phyloP scores from a whole-genome alignment of 2,797 vertebrate genomes.

The Acanthiza pusilla region DNA sequence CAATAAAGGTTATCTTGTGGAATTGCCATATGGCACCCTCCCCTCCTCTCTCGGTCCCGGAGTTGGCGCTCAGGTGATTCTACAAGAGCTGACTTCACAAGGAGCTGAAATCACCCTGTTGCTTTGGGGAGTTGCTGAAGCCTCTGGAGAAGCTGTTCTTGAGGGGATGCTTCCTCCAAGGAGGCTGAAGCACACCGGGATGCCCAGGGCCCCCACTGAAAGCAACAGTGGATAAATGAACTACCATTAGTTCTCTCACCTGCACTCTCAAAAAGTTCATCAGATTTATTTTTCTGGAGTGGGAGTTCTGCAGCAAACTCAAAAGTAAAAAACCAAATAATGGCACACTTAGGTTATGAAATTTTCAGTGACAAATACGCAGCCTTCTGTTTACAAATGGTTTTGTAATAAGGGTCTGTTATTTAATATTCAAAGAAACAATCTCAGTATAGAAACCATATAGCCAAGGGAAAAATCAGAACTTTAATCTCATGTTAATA shows the following conservation, averaged over 20 bases:
- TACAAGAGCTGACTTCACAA: too few relatives aligned
- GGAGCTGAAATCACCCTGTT: too few relatives aligned
- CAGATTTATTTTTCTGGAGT: conserved; percentile 21
- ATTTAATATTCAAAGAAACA: conserved; percentile 34
- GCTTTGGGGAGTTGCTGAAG: too few relatives aligned
- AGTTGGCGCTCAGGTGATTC: too few relatives aligned
- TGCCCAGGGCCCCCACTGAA: too few relatives aligned
- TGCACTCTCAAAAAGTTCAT: not conserved
- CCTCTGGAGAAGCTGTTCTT: too few relatives aligned
- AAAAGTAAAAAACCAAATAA: conserved; percentile 20
- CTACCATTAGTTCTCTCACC: not conserved
- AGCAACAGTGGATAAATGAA: not conserved
- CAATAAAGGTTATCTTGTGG: too few relatives aligned
- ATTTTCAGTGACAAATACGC: conserved; percentile 23
- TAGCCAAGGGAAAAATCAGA: not conserved
- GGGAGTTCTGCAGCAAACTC: not conserved
- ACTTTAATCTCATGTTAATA: not conserved
- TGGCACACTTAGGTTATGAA: not conserved
- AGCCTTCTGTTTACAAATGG: not conserved
- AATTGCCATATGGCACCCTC: too few relatives aligned
- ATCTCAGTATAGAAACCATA: not conserved
- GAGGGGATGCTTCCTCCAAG: too few relatives aligned
- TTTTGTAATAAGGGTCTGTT: not conserved
- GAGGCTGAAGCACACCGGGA: too few relatives aligned
- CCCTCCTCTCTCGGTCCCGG: too few relatives aligned